These are phyloP conservation scores for Dryoscopus gambensis DNA, from an alignment of 2,113 vertebrate genomes.

Conservation along the genomic window DNA sequence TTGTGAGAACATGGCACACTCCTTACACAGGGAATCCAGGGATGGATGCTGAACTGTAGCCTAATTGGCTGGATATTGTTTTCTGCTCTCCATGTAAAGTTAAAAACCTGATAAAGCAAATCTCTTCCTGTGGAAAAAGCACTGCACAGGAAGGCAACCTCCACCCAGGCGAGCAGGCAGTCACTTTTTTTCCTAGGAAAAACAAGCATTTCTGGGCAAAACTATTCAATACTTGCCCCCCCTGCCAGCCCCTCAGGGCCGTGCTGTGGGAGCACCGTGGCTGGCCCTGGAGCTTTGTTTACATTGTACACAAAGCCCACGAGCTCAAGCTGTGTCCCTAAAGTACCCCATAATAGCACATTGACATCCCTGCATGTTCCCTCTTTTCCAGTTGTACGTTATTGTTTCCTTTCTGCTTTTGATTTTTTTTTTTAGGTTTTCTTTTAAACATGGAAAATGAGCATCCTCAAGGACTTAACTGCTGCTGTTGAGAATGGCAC, in stretches of 20 bases:
- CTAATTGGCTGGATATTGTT: neutral
- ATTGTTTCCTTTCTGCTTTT: neutral
- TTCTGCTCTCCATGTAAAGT: neutral
- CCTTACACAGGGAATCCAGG: neutral
- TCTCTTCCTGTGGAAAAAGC: constrained; percentile 1
- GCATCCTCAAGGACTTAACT: neutral
- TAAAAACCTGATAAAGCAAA: neutral
- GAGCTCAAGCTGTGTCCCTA: fast-evolving
- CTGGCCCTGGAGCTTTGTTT: neutral
- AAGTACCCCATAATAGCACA: neutral
- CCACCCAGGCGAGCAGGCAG: neutral
- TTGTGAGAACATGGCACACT: neutral
- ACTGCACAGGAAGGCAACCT: neutral
- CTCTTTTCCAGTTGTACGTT: neutral
- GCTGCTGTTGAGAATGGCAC: neutral
- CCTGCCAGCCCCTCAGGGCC: neutral
- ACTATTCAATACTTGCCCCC: neutral
- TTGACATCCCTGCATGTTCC: neutral
- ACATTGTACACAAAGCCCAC: neutral
- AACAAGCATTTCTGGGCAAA: neutral
- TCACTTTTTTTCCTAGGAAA: neutral
- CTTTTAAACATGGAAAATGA: constrained; percentile 70
- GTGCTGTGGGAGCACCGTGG: neutral
- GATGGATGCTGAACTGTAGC: neutral
- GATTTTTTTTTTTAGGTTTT: constrained; percentile 58